Conservation (phyloP, 2,113 vertebrate genomes). For the Astur gentilis region DNA sequence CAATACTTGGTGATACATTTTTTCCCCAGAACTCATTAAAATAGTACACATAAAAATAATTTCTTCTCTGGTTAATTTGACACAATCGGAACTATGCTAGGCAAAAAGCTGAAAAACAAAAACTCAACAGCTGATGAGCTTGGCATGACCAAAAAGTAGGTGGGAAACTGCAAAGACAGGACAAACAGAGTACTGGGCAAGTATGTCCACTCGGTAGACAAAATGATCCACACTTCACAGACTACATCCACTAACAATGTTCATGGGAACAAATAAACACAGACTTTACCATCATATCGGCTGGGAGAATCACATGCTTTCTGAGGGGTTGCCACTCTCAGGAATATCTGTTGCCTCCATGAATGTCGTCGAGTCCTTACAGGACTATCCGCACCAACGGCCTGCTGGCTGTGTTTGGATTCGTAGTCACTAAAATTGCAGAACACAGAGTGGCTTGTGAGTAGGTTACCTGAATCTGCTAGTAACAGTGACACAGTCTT, state of each 20-base stretch:
- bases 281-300: constrained; percentile 77
- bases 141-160: background rate
- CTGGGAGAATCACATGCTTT: constrained; percentile 81
- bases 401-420: constrained; percentile 71
- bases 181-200: background rate
- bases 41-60: background rate
- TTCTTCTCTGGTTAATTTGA: background rate
- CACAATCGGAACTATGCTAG: background rate
- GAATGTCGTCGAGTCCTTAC: constrained; percentile 86
- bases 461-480: background rate
- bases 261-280: background rate
- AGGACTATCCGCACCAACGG: constrained; percentile 66
- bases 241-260: background rate
- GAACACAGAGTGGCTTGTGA: background rate
- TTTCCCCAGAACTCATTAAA: background rate
- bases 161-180: background rate
- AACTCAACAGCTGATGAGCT: background rate
- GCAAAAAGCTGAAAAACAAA: background rate
- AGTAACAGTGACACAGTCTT: background rate
- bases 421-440: constrained; percentile 81
- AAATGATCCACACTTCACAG: background rate
- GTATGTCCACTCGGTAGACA: accelerated
- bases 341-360: constrained; percentile 97
- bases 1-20: background rate
- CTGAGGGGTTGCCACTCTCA: constrained; percentile 95